Evolutionary conservation across 2,888 invertebrate species (phyloP).

Genomic region (Alentia gelatinosa): DNA sequence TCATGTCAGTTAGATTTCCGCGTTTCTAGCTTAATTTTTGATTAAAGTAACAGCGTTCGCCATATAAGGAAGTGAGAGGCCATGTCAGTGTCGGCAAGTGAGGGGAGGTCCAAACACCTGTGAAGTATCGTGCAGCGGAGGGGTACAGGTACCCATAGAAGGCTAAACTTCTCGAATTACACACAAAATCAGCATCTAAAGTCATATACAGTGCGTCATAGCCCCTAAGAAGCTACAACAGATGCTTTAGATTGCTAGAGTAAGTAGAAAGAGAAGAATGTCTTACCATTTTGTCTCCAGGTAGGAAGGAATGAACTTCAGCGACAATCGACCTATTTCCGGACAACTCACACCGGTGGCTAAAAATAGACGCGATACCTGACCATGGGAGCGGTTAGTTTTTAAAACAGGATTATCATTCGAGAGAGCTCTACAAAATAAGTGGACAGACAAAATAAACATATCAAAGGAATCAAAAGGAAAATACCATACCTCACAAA

Average conservation of each 20-base stretch:
- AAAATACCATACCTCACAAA: too few species aligned
- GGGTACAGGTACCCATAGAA: background rate
- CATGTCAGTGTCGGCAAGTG: background rate
- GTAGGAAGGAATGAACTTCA: background rate
- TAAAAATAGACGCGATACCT: background rate
- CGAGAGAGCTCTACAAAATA: too few species aligned
- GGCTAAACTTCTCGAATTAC: background rate
- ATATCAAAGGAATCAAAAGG: too few species aligned
- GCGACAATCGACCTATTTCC: background rate
- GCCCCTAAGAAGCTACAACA: too few species aligned
- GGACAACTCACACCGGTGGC: background rate
- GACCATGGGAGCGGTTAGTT: background rate
- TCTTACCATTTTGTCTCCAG: background rate
- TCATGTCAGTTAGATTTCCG: too few species aligned
- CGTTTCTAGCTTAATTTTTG: too few species aligned
- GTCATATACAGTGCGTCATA: background rate
- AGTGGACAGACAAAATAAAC: too few species aligned
- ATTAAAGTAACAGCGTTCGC: background rate
- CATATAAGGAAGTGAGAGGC: background rate
- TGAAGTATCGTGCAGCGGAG: background rate
- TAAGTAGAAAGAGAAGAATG: background rate
- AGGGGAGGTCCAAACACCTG: background rate
- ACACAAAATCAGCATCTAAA: background rate
- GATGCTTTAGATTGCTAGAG: too few species aligned
- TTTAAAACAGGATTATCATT: background rate